Percentiles rank a stretch among this genome's conserved stretches.
These are phyloP conservation scores for Leptarthrus brevirostris DNA, from an alignment of 2,888 invertebrate genomes.

Conservation along the genomic window DNA sequence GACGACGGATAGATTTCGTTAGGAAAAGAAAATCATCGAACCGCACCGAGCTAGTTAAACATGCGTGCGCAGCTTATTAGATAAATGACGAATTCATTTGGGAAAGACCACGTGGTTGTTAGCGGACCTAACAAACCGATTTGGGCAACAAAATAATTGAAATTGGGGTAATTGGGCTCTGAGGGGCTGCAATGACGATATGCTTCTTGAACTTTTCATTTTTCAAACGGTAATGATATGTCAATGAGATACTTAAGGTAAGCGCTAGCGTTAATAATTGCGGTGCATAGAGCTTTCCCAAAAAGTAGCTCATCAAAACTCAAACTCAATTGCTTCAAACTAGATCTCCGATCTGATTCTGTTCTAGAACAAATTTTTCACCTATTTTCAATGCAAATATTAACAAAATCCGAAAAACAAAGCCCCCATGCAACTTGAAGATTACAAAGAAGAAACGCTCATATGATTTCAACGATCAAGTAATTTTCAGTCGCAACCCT, in stretches of 20 bases:
- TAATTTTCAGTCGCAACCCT: constrained; percentile 46
- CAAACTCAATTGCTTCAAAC: no score
- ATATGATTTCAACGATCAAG: background rate
- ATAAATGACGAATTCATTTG: constrained; percentile 32
- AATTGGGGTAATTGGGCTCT: constrained; percentile 33
- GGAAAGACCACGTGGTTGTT: constrained; percentile 27
- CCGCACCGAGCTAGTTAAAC: constrained; percentile 2
- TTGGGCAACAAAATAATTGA: constrained; percentile 39
- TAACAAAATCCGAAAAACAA: no score
- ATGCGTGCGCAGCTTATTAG: constrained; percentile 44
- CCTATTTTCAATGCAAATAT: no score
- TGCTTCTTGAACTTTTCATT: background rate
- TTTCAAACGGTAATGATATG: background rate
- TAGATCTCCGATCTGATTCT: no score
- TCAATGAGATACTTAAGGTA: background rate
- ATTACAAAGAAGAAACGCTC: no score
- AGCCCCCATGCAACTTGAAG: no score
- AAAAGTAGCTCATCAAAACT: no score
- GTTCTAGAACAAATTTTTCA: no score
- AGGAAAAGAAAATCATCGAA: constrained; percentile 10
- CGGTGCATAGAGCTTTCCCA: no score
- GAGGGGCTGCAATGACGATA: background rate
- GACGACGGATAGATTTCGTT: background rate
- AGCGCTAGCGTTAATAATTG: constrained; percentile 22
- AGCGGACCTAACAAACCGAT: constrained; percentile 42